Percentiles rank a stretch among this genome's conserved stretches.
These are phyloP conservation scores for Tenthredo mesomela DNA, from an alignment of 2,888 invertebrate genomes.

Conservation along the genomic window DNA sequence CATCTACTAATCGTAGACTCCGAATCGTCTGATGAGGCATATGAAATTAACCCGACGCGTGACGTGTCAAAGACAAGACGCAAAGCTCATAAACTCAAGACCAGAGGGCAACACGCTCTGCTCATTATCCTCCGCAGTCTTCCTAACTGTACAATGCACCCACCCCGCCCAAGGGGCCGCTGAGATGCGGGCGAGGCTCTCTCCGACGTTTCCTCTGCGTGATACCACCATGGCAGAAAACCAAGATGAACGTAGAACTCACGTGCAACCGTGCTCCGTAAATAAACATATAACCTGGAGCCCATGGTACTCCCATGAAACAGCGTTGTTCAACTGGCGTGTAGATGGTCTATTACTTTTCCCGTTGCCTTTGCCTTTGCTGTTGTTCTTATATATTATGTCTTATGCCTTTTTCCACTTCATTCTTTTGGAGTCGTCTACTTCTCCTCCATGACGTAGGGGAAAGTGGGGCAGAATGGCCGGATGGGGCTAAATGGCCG, in stretches of 20 bases:
- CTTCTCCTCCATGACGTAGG: background rate
- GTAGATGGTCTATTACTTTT: conserved; percentile 44
- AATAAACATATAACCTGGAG: conserved; percentile 52
- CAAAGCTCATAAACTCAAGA: conserved; percentile 58
- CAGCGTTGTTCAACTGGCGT: conserved; percentile 33
- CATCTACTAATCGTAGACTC: background rate
- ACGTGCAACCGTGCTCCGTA: conserved; percentile 48
- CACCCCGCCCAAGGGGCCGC: conserved; percentile 71
- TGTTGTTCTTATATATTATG: conserved; percentile 25
- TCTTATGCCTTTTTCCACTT: background rate
- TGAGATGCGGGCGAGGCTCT: conserved; percentile 44
- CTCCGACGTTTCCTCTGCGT: conserved; percentile 34
- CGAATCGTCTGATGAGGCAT: conserved; percentile 31
- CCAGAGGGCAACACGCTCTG: conserved; percentile 73
- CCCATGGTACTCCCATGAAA: conserved; percentile 17
- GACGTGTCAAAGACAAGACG: conserved; percentile 47
- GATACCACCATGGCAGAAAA: background rate
- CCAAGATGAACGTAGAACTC: conserved; percentile 26
- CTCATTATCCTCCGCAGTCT: conserved; percentile 70
- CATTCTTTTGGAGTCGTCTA: background rate
- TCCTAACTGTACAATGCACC: conserved; percentile 73
- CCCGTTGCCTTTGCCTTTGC: conserved; percentile 36
- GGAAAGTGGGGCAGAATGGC: no score
- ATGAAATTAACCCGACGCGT: conserved; percentile 45
- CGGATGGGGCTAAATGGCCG: no score